Evolutionary conservation across 2,888 invertebrate species (phyloP).

Genomic region (Lycia hirtaria): DNA sequence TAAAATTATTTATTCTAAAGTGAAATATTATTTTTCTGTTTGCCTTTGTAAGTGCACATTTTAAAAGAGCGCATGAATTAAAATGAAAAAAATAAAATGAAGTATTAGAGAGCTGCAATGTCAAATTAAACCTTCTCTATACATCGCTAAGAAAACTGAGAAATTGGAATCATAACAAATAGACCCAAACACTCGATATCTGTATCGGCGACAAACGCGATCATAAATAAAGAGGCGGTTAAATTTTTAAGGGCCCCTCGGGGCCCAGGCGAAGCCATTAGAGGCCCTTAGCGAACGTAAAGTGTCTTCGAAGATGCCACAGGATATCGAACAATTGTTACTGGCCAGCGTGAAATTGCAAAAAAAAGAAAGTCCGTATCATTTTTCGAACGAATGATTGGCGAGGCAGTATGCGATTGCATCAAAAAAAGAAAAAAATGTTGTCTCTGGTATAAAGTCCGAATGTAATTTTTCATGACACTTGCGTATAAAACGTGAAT

Average conservation of each 20-base stretch:
- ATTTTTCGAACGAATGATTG: slow-evolving; percentile 46
- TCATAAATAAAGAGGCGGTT: slow-evolving; percentile 80
- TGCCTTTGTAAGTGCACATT: no score
- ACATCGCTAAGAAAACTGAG: slow-evolving; percentile 5
- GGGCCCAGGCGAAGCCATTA: slow-evolving; percentile 68
- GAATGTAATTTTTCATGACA: slow-evolving; percentile 13
- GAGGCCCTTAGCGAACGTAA: slow-evolving; percentile 73
- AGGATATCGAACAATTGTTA: slow-evolving; percentile 74
- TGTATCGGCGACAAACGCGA: slow-evolving; percentile 53
- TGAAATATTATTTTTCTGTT: no score
- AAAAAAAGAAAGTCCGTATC: slow-evolving; percentile 52
- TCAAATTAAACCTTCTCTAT: background rate
- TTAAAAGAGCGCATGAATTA: no score
- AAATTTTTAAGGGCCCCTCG: slow-evolving; percentile 78
- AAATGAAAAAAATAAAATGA: no score
- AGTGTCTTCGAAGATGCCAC: slow-evolving; percentile 66
- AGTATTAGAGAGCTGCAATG: no score
- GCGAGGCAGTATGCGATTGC: slow-evolving; percentile 20
- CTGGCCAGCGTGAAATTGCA: slow-evolving; percentile 68
- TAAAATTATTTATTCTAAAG: no score
- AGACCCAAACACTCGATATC: slow-evolving; percentile 41
- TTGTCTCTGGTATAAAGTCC: slow-evolving; percentile 15
- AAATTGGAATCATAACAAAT: slow-evolving; percentile 40
- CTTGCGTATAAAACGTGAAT: slow-evolving; percentile 11
- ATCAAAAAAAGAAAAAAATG: slow-evolving; percentile 12